Base-by-base conservation (phyloP, 2,888 invertebrate genomes). In the Cyclophora albipunctata region DNA sequence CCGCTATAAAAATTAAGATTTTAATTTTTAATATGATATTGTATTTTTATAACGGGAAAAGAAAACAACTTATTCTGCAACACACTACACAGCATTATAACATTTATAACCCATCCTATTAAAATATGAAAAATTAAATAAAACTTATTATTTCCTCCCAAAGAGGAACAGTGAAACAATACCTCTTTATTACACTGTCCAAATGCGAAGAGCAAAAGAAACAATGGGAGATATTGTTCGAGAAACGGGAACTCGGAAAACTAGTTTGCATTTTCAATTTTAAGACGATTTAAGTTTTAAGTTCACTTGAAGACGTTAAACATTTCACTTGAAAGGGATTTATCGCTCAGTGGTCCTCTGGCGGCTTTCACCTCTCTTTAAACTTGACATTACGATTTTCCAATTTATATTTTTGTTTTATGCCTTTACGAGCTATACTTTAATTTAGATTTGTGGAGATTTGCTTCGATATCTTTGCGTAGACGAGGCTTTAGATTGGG, bases 191-290 rank as follows among this genome's bases (percentile, higher is more conserved):
- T 51, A 52, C 50, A 52, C 50, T 48, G 57, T 55, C 52, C 46
- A 52, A 59, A 56, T 56, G 52, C 45, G 53, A 54, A 42, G 49
- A 57, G 51, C 53, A 61, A 69, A 67, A 64, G 68, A 68, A 71
- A 71, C 67, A 70, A 70, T 73, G 61, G 60, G 55, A 58, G 64
- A 64, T 52, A 61, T 58, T 60, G 66, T 56, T 52, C 63, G 63
- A 57, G 62, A 64, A 20, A 66, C 67, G 58, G 64, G 51, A 67
- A 75, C 71, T 70, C 73, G 63, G 58, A 55, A 66, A 75, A 81
- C 74, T 81, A 78, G 79, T 81, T 81, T 81, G 76, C 81, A 78
- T 81, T 83, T 83, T 81, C 83, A 83, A 83, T 82, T 82, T 81
- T 81, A 80, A 82, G 80, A 75, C 76, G 78, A 80, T 81, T 80